These are phyloP conservation scores for Bombus confusus DNA, from an alignment of 1,140 invertebrate species.

Conservation along the genomic window DNA sequence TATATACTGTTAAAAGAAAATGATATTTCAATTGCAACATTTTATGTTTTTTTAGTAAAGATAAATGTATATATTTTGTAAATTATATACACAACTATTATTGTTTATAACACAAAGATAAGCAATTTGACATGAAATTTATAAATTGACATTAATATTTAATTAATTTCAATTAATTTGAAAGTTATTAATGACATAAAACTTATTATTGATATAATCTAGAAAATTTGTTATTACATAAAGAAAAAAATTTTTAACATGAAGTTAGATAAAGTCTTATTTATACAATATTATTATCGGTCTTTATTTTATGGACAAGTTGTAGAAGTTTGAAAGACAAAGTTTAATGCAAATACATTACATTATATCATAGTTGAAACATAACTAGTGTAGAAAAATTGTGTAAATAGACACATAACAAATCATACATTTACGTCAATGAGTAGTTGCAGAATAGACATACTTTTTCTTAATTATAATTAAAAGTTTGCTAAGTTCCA, in stretches of 20 bases:
- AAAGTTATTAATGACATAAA: slow-evolving; percentile 1
- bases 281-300: slow-evolving; percentile 42
- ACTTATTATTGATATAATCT: slow-evolving; percentile 19
- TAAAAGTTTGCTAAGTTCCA: slow-evolving; percentile 55
- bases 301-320: slow-evolving; percentile 38
- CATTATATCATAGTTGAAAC: slow-evolving; percentile 23
- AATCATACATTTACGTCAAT: slow-evolving; percentile 40
- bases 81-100: slow-evolving; percentile 28
- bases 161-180: not conserved
- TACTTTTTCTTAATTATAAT: slow-evolving; percentile 30
- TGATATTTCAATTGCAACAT: slow-evolving; percentile 11
- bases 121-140: slow-evolving; percentile 18
- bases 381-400: slow-evolving; percentile 42
- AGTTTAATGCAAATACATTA: slow-evolving; percentile 43
- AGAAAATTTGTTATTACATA: not conserved
- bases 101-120: slow-evolving; percentile 28
- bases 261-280: slow-evolving; percentile 7
- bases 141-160: slow-evolving; percentile 30
- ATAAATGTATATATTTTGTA: slow-evolving; percentile 12
- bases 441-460: slow-evolving; percentile 33
- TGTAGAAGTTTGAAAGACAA: slow-evolving; percentile 42
- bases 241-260: slow-evolving; percentile 16
- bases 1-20: slow-evolving; percentile 22
- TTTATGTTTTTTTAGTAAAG: slow-evolving; percentile 15
- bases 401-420: slow-evolving; percentile 37